A percentile compares a stretch with the other conserved stretches of the same genome.
phyloP scores from a whole-genome alignment of 2,113 vertebrate genomes.

The Pandion haliaetus region DNA sequence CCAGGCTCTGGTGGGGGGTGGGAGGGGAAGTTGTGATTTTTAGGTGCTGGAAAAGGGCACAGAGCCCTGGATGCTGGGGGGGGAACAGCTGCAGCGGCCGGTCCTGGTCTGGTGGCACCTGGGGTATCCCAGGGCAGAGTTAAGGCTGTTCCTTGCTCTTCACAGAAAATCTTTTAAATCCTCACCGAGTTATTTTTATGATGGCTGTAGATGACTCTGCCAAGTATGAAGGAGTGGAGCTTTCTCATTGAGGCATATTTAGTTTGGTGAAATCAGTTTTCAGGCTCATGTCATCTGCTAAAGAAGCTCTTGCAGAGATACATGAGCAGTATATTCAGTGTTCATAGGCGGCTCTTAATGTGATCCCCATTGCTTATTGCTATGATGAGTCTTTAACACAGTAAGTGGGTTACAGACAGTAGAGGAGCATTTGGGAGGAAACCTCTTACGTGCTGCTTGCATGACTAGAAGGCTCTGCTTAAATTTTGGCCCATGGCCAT shows the following conservation, averaged over 20 bases:
- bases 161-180: neutral
- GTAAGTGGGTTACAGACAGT: neutral
- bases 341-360: neutral
- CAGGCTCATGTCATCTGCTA: neutral
- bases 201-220: neutral
- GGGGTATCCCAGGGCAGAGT: neutral
- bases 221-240: neutral
- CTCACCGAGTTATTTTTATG: neutral
- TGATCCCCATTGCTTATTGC: neutral
- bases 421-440: neutral
- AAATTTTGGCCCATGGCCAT: neutral
- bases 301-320: neutral
- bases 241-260: neutral
- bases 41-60: neutral
- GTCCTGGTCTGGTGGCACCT: neutral
- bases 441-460: neutral
- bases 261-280: neutral
- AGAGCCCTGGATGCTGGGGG: neutral
- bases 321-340: neutral
- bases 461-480: neutral
- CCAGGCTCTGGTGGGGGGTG: neutral
- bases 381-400: neutral
- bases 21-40: neutral
- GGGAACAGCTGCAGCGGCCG: fast-evolving
- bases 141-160: neutral